Conservation (phyloP, 2,888 invertebrate genomes). For the Sicus ferrugineus region DNA sequence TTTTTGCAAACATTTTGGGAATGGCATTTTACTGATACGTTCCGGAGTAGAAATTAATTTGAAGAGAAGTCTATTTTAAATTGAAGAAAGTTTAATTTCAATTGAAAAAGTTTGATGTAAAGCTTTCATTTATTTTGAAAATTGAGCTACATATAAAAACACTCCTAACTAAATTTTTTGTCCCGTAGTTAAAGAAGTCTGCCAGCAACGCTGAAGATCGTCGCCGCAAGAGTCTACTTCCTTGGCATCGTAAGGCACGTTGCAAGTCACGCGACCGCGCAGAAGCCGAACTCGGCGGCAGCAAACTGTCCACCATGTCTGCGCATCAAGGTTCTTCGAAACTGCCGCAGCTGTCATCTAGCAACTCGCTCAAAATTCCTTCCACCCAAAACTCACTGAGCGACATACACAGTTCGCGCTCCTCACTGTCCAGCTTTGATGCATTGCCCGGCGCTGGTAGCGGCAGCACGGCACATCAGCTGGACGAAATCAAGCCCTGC, state of each 20-base stretch:
- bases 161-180: too few relatives aligned
- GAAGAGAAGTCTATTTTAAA: too few relatives aligned
- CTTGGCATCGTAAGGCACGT: conserved; percentile 84
- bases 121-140: too few relatives aligned
- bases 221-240: conserved; percentile 86
- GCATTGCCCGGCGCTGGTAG: conserved; percentile 45
- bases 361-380: conserved; percentile 52
- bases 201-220: conserved; percentile 88
- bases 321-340: conserved; percentile 31
- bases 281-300: conserved; percentile 46
- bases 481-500: conserved; percentile 54
- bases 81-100: too few relatives aligned
- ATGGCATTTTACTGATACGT: too few relatives aligned
- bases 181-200: conserved; percentile 77
- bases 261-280: conserved; percentile 72
- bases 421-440: conserved; percentile 63
- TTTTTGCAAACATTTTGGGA: too few relatives aligned
- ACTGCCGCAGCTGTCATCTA: conserved; percentile 44
- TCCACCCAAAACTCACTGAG: conserved; percentile 53
- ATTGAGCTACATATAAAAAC: too few relatives aligned
- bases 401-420: conserved; percentile 62
- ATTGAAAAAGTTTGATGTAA: background rate
- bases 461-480: conserved; percentile 39
- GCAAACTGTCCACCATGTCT: conserved; percentile 37
- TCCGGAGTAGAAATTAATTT: too few relatives aligned